Base-by-base conservation (phyloP, 2,113 vertebrate species). In the Coturnix japonica region DNA sequence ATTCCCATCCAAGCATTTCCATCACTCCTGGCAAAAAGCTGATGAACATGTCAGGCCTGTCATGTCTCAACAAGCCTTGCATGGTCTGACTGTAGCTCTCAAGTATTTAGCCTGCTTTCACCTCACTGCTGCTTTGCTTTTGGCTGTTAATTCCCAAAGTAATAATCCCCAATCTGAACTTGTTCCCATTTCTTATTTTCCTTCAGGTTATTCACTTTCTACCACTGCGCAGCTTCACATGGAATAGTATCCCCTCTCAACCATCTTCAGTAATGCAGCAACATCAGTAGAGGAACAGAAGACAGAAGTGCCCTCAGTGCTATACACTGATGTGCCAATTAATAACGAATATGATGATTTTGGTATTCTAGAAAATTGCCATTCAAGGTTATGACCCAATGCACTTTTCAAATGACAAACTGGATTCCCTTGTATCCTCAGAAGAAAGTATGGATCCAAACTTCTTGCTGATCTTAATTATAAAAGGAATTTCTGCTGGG, bases 131-230 rank as follows among this genome's bases (percentile, higher is more conserved):
- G 87, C 61, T 77, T 74, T 33, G 13, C 91, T 92, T 54, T 83
- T 0, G 1, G 75, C 81, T 78, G 64, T 74, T 87, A 74, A 91
- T 87, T 94, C 94, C 86, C 47, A 49, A 87, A 83, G 72, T 19
- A 93, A 87, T 78, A 89, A 95, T 85, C 81, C 85, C 39, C 23
- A 6, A 92, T 81, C 85, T 69, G 61, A 93, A 93, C 89, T 81
- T 80, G 46, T 92, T 95, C 72, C 44, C 0, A 37, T 95, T 89
- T 56, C 75, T 78, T 66, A 31, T 83, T 94, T 83, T 71, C 89
- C 92, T 87, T 92, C 73, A 57, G 94, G 89, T 94, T 94, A 95
- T 92, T 93, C 75, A 22, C 70, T 94, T 91, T 81, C 75, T 35
- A 85, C 31, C 23, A 41, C 82, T 90, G 70, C 46, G 65, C 67